A percentile compares a stretch with the other conserved stretches of the same genome.
Evolutionary conservation across 2,888 invertebrate genomes (phyloP).

Genomic region (Athalia rosae): DNA sequence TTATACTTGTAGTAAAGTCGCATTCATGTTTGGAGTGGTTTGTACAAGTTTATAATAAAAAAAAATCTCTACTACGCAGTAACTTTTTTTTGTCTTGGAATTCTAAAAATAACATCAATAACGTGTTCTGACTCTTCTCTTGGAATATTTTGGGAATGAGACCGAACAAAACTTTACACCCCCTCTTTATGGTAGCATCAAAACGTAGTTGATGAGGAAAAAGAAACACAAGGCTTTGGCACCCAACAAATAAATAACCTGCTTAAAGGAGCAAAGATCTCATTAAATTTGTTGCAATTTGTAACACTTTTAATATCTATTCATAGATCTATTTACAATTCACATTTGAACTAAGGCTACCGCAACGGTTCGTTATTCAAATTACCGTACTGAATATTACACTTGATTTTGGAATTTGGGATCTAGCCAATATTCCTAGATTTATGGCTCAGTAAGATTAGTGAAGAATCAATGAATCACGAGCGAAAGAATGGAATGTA

Average conservation of each 20-base stretch:
- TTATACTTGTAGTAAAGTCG: neutral
- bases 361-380: neutral
- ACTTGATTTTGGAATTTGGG: too few species aligned
- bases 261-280: too few species aligned
- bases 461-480: neutral
- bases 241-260: too few species aligned
- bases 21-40: conserved; percentile 19
- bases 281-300: neutral
- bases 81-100: neutral
- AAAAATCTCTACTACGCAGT: neutral
- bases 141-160: neutral
- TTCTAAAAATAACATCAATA: neutral
- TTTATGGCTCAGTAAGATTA: neutral
- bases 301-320: neutral
- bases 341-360: neutral
- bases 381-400: neutral
- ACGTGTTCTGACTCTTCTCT: neutral
- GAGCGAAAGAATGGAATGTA: conserved; percentile 33
- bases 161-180: too few species aligned
- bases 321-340: conserved; percentile 19
- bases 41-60: conserved; percentile 28
- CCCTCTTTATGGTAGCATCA: too few species aligned
- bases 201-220: too few species aligned
- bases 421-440: too few species aligned
- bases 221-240: too few species aligned